Conservation (phyloP, 2,888 invertebrate genomes). For the Aquatica leii region DNA sequence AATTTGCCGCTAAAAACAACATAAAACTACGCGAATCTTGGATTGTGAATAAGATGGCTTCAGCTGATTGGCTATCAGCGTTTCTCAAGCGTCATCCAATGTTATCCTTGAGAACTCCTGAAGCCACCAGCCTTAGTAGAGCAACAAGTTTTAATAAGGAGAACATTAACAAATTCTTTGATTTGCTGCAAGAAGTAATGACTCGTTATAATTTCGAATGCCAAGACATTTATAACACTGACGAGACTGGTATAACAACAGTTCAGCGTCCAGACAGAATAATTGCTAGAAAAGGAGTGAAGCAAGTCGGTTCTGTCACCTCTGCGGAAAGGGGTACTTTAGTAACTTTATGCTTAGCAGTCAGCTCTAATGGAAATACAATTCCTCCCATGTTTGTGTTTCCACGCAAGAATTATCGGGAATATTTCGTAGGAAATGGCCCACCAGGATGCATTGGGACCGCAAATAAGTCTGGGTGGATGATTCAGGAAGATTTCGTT, state of each 20-base stretch:
- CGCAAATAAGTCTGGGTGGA: too few relatives aligned
- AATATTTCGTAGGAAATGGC: neutral
- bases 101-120: constrained; percentile 44
- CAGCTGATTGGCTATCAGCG: constrained; percentile 43
- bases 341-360: neutral
- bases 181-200: neutral
- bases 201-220: constrained; percentile 17
- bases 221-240: constrained; percentile 54
- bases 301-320: neutral
- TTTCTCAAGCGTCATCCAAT: constrained; percentile 44
- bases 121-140: constrained; percentile 46
- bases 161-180: constrained; percentile 35
- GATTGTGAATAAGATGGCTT: constrained; percentile 39
- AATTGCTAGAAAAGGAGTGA: constrained; percentile 46
- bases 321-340: neutral
- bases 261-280: constrained; percentile 53
- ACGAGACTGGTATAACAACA: constrained; percentile 55
- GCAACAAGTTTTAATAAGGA: constrained; percentile 44
- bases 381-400: neutral
- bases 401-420: too few relatives aligned
- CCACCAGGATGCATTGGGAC: constrained; percentile 4
- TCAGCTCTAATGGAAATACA: neutral
- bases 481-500: neutral
- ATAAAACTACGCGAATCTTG: constrained; percentile 39
- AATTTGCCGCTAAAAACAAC: constrained; percentile 35